Conservation (phyloP, 2,888 invertebrate species). For the Adelphocoris suturalis region DNA sequence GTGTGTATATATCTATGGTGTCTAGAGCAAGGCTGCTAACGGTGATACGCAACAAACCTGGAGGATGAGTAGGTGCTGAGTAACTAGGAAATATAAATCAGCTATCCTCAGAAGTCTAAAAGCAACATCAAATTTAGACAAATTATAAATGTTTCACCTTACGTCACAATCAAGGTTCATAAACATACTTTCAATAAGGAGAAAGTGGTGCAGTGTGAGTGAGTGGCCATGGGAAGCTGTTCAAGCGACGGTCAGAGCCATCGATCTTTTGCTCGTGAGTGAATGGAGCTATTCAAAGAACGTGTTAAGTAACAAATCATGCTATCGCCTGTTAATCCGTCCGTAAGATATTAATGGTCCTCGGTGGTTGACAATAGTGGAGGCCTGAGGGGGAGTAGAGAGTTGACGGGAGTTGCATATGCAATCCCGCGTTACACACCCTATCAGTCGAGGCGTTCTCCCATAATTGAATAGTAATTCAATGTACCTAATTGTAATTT, state of each 20-base stretch:
- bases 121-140: no score
- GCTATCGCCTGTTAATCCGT: slow-evolving; percentile 67
- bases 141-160: no score
- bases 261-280: slow-evolving; percentile 49
- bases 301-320: slow-evolving; percentile 64
- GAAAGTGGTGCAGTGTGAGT: background rate
- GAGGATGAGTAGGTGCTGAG: no score
- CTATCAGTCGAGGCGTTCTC: background rate
- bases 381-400: background rate
- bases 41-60: no score
- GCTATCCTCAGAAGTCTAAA: no score
- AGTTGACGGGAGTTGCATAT: background rate
- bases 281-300: slow-evolving; percentile 62
- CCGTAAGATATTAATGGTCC: slow-evolving; percentile 68
- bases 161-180: no score
- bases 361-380: slow-evolving; percentile 56
- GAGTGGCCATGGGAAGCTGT: background rate
- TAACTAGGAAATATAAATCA: no score
- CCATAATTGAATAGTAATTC: background rate
- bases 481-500: no score
- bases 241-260: slow-evolving; percentile 17
- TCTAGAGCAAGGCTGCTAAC: no score
- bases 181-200: background rate
- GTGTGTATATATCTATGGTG: no score
- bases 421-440: slow-evolving; percentile 39